Evolutionary conservation across 2,113 vertebrate species (phyloP), one percentile per base, ranked within the genome.

Genomic region (Motacilla tschutschensis): DNA sequence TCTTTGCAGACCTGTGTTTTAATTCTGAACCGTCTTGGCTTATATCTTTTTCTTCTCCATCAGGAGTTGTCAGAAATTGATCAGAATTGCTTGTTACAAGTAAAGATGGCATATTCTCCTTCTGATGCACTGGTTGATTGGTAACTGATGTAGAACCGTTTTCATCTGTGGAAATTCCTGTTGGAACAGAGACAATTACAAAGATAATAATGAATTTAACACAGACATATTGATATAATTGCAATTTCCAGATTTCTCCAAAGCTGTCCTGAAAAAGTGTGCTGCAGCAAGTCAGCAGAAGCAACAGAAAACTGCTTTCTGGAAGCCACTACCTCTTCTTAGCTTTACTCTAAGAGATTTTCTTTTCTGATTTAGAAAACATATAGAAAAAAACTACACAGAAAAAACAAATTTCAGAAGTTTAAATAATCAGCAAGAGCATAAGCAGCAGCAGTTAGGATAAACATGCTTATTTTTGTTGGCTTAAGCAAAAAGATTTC

Each of bases 1-100:
- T 98, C 73, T 99, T 98, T 58, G 97, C 95, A 87, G 98, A 96
- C 95, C 96, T 97, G 90, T 97, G 98, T 94, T 98, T 98, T 59
- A 97, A 92, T 64, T 98, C 98, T 6, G 97, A 95, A 89, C 87
- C 95, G 36, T 96, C 97, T 59, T 97, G 93, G 11, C 95, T 92
- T 53, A 96, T 94, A 70, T 95, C 97, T 86, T 98, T 98, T 82
- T 98, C 98, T 25, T 98, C 97, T 35, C 96, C 97, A 26, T 99
- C 99, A 3, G 98, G 99, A 19, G 99, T 99, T 10, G 98, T 99
- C 90, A 97, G 95, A 78, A 99, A 99, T 79, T 98, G 97, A 94
- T 99, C 99, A 2, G 98, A 98, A 91, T 93, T 97, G 92, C 98
- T 99, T n/a, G 97, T 98, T 69, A 97, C 86, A 65, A 98, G 95